A percentile compares a stretch with the other conserved stretches of the same genome.
Conservation (phyloP, 2,888 invertebrate genomes). For the Melanostoma mellinum region DNA sequence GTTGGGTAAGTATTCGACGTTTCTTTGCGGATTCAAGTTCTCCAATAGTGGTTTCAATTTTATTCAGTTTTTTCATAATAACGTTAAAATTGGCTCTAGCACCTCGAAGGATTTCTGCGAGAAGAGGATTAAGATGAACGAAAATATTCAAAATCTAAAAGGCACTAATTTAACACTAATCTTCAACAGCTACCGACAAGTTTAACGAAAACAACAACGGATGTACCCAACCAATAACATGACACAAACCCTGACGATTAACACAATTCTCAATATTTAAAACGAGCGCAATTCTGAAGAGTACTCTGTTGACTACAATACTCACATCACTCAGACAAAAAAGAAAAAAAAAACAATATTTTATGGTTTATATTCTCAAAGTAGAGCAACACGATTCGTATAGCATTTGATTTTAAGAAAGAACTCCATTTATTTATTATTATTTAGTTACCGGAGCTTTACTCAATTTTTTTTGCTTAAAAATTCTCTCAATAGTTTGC, state of each 20-base stretch:
- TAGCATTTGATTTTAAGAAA: background rate
- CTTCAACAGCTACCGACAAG: too few relatives aligned
- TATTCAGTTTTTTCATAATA: background rate
- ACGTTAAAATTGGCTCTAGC: background rate
- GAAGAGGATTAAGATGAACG: slow-evolving; percentile 7
- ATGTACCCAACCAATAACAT: too few relatives aligned
- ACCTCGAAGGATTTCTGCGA: background rate
- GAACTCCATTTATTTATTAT: background rate
- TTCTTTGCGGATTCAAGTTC: background rate
- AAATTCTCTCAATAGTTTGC: slow-evolving; percentile 24
- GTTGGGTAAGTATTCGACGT: background rate
- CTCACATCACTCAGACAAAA: too few relatives aligned
- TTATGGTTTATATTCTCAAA: background rate
- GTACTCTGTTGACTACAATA: too few relatives aligned
- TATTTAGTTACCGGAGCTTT: slow-evolving; percentile 4
- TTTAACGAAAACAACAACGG: too few relatives aligned
- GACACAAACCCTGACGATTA: too few relatives aligned
- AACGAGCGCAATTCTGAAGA: too few relatives aligned
- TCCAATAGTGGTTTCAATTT: background rate
- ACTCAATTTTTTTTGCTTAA: slow-evolving; percentile 33
- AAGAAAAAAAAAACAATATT: background rate
- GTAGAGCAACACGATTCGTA: too few relatives aligned
- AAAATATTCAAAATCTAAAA: background rate
- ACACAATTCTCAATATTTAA: too few relatives aligned
- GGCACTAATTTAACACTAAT: background rate